Base-by-base conservation (phyloP, 2,888 invertebrate genomes). In the Pyrgus malvae region DNA sequence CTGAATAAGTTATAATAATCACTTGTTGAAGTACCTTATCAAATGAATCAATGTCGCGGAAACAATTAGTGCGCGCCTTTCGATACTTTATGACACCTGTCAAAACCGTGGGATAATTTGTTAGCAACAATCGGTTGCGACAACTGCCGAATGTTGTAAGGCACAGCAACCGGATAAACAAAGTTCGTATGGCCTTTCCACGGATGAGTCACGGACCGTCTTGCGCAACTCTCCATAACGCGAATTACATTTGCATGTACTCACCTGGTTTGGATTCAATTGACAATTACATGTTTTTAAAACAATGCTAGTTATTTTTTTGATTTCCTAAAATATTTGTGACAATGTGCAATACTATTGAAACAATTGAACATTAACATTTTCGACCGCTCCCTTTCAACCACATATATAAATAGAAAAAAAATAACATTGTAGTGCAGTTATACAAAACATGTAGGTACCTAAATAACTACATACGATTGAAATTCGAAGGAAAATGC, bases 221-320 rank as follows among this genome's bases (percentile, higher is more conserved):
- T 67, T 66, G 58, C 65, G 60, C 56, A 65, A 68, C 51, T 14
- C 51, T 53, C 53, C 62, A 58, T 56, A 60, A 58, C 57, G 38
- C 38, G 31, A 35, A 50, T 37, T 44, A 53, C 49, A 50, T 56
- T 59, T 50, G 40, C 56, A 54, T 59, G 9, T 16, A 54, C 31
- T 41, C 11, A 35, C 42, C 29, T 29, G 35, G 12, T 42, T 48
- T 48, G 16, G 14, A 51, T 51, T 16, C 11, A 21, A 49, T 41
- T 33, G n/a, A 25, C 14, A 25, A 1, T 6, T 3, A 9, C 19
- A 16, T 38, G 48, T 27, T 6, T 14, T 29, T 29, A 21, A 40
- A 4, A 23, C 1, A 40, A 11, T 40, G 6, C 3, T n/a, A 7
- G 12, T 1, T 33, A 7, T 6, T 6, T 14, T 33, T 33, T 33